Conservation (phyloP, 2,888 invertebrate genomes). For the Chrysolina americana region DNA sequence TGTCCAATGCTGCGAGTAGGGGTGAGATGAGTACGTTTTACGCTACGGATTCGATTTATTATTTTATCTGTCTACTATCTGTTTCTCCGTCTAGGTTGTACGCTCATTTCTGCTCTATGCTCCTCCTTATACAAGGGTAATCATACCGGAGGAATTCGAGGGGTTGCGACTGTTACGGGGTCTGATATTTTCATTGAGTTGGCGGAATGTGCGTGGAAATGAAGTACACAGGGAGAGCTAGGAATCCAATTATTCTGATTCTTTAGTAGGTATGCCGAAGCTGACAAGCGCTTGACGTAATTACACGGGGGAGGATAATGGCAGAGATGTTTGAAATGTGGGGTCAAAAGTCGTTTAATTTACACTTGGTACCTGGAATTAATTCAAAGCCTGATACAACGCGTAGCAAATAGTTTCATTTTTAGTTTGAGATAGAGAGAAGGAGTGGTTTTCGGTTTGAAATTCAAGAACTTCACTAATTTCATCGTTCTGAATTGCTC, state of each 20-base stretch:
- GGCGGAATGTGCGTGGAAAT: not conserved
- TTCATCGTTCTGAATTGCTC: too few species aligned
- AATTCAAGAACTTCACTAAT: too few species aligned
- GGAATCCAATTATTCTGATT: not conserved
- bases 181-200: constrained; percentile 9
- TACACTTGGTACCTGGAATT: not conserved
- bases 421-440: not conserved
- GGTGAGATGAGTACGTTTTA: constrained; percentile 28
- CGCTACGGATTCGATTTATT: constrained; percentile 27
- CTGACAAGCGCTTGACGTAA: not conserved
- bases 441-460: too few species aligned
- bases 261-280: not conserved
- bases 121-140: constrained; percentile 6
- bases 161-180: not conserved
- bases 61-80: constrained; percentile 31
- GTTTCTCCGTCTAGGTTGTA: constrained; percentile 18
- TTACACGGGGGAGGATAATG: not conserved
- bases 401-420: not conserved
- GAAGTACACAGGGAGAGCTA: not conserved
- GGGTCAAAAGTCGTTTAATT: not conserved
- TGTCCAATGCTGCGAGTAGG: constrained; percentile 25
- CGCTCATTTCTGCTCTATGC: constrained; percentile 14
- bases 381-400: not conserved
- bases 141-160: constrained; percentile 6
- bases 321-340: not conserved